A percentile compares a stretch with the other conserved stretches of the same genome.
Conservation (phyloP, 2,113 vertebrate species). For the Aramus guarauna region DNA sequence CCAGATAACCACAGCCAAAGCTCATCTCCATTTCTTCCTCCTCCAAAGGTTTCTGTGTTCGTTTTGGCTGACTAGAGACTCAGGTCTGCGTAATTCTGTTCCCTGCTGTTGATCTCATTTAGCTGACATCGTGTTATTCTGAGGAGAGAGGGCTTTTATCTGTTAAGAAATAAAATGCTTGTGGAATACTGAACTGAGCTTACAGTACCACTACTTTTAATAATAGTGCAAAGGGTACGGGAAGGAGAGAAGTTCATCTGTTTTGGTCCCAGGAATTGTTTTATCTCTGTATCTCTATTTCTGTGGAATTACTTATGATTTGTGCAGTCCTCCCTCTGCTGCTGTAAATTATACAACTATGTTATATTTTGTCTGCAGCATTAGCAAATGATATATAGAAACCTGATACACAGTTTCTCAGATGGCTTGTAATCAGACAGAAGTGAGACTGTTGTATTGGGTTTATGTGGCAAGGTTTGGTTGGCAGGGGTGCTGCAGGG, state of each 20-base stretch:
- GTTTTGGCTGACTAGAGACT: background rate
- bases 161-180: background rate
- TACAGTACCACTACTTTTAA: background rate
- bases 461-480: background rate
- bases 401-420: background rate
- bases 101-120: background rate
- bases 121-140: background rate
- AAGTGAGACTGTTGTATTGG: background rate
- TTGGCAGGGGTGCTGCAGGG: background rate
- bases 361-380: background rate
- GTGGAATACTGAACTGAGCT: background rate
- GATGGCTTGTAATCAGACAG: background rate
- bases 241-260: background rate
- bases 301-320: background rate
- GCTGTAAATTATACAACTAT: background rate
- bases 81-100: background rate
- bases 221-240: background rate
- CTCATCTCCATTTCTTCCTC: background rate
- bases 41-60: background rate
- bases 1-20: background rate
- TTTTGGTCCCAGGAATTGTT: background rate
- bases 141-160: background rate
- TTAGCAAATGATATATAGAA: background rate
- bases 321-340: background rate
- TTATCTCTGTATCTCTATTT: background rate